These are phyloP conservation scores for Dicyrtomina minuta DNA, from an alignment of 2,888 invertebrate genomes.

Conservation along the genomic window DNA sequence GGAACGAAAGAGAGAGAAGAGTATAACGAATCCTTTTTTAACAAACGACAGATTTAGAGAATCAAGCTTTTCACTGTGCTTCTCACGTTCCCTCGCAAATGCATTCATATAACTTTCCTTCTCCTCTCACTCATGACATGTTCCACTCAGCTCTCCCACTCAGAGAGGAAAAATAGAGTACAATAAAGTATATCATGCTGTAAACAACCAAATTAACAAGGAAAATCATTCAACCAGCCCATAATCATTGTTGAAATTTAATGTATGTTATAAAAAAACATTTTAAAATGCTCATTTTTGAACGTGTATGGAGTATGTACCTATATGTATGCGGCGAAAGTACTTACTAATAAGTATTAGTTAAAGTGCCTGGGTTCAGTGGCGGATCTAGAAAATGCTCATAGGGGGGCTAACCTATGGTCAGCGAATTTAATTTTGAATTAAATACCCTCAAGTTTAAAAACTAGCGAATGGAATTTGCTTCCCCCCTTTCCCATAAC, in stretches of 20 bases:
- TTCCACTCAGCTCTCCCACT: not conserved
- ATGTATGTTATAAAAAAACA: not conserved
- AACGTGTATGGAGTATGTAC: too few relatives aligned
- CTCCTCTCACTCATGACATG: constrained; percentile 8
- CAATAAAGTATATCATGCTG: constrained; percentile 10
- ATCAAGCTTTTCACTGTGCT: constrained; percentile 18
- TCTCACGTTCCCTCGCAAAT: constrained; percentile 17
- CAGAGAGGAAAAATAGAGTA: not conserved
- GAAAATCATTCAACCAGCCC: constrained; percentile 9
- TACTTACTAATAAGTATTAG: too few relatives aligned
- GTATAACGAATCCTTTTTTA: constrained; percentile 27
- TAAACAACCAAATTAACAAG: constrained; percentile 25
- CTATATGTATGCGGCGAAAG: too few relatives aligned
- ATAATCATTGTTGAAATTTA: constrained; percentile 9
- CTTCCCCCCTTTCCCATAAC: too few relatives aligned
- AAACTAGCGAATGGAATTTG: too few relatives aligned
- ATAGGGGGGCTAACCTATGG: too few relatives aligned
- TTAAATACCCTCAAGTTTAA: too few relatives aligned
- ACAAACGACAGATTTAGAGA: constrained; percentile 15
- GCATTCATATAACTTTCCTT: not conserved
- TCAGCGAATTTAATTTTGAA: too few relatives aligned
- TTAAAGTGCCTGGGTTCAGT: too few relatives aligned
- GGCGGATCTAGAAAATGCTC: too few relatives aligned
- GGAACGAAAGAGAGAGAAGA: not conserved
- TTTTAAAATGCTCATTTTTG: too few relatives aligned